These are phyloP conservation scores for Panthera tigris DNA, from an alignment of 2,113 vertebrate genomes.

Conservation along the genomic window DNA sequence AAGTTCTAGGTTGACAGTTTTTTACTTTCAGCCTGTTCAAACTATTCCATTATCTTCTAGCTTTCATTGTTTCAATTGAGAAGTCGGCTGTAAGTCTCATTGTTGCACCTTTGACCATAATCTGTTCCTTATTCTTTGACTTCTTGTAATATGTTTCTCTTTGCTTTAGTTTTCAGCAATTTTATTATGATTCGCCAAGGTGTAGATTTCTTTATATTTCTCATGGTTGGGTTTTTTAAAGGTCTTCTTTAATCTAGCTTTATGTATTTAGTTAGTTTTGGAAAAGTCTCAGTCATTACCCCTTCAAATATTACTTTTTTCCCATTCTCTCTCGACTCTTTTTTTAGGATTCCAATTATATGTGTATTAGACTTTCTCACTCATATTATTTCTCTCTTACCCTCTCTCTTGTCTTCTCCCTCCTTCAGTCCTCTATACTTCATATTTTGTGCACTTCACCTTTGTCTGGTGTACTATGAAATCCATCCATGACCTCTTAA, in stretches of 20 bases:
- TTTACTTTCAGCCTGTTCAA: not conserved
- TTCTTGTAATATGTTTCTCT: not conserved
- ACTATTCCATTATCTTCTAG: not conserved
- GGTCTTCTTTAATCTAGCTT: not conserved
- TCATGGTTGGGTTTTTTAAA: not conserved
- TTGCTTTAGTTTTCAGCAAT: not conserved
- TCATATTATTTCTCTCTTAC: not conserved
- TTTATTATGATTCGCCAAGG: not conserved
- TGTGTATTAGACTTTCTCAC: not conserved
- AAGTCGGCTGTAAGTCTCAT: not conserved
- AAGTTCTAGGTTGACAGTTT: not conserved
- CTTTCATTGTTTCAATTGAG: not conserved
- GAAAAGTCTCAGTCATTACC: not conserved
- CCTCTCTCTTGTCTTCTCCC: not conserved
- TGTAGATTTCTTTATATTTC: not conserved
- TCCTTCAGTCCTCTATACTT: not conserved
- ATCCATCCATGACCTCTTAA: not conserved
- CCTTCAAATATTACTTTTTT: not conserved
- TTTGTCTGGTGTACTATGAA: not conserved
- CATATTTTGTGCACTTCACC: not conserved
- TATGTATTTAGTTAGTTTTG: not conserved
- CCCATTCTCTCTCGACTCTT: not conserved
- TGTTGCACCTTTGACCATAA: not conserved
- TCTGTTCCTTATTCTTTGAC: not conserved
- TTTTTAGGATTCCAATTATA: not conserved